phyloP scores from a whole-genome alignment of 2,113 vertebrate species.

The Orcinus orca region DNA sequence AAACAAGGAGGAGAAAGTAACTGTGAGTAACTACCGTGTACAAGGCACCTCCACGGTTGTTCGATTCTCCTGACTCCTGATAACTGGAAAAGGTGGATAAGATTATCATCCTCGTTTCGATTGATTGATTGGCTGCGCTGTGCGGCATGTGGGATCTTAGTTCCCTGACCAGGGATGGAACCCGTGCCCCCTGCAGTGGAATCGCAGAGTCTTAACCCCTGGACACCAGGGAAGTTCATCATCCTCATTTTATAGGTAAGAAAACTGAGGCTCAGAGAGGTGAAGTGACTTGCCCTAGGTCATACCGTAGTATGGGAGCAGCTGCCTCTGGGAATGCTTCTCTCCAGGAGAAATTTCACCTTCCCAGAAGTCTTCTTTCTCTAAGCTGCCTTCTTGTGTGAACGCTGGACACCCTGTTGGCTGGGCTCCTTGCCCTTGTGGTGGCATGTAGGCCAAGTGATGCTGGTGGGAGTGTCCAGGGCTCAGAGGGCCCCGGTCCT shows the following conservation, averaged over 20 bases:
- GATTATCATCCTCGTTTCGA: not conserved
- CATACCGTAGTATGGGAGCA: not conserved
- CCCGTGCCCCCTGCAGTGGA: too few relatives aligned
- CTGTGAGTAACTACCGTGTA: not conserved
- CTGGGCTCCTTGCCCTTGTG: not conserved
- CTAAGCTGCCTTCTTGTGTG: not conserved
- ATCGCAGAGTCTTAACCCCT: too few relatives aligned
- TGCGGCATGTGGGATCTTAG: too few relatives aligned
- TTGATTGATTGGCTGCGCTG: too few relatives aligned
- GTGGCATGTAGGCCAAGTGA: not conserved
- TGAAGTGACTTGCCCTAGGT: not conserved
- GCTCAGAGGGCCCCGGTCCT: not conserved
- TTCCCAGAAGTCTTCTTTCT: not conserved
- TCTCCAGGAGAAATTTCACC: not conserved
- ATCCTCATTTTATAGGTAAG: not conserved
- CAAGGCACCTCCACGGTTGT: not conserved
- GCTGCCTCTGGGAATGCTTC: not conserved
- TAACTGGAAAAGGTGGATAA: not conserved
- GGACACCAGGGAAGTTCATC: too few relatives aligned
- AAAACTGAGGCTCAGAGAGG: not conserved
- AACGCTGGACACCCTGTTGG: not conserved
- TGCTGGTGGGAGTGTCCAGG: not conserved
- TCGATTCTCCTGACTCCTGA: not conserved
- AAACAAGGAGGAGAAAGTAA: not conserved
- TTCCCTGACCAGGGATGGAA: too few relatives aligned